Evolutionary conservation across 2,888 invertebrate genomes (phyloP).

Genomic region (Leptopilina syphax): DNA sequence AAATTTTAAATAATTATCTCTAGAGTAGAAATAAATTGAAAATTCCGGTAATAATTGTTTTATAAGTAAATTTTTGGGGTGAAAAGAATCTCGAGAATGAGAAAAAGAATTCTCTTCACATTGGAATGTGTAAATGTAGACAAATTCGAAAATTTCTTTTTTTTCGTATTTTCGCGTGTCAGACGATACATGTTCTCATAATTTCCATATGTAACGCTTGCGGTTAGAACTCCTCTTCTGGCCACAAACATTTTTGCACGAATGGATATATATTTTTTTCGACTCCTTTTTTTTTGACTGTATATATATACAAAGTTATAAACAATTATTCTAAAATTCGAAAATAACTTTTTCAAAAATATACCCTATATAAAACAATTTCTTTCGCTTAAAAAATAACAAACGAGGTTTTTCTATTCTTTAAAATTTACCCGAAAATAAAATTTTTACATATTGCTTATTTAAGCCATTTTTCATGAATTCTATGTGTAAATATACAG

Average conservation of each 20-base stretch:
- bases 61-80: no score
- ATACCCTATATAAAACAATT: no score
- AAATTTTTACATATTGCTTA: no score
- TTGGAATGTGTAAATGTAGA: conserved; percentile 36
- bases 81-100: not conserved
- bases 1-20: no score
- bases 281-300: not conserved
- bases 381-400: no score
- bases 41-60: no score
- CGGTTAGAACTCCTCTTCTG: conserved; percentile 32
- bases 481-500: no score
- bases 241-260: conserved; percentile 36
- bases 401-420: no score
- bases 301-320: not conserved
- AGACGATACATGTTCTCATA: conserved; percentile 41
- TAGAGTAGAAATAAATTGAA: no score
- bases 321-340: conserved; percentile 34
- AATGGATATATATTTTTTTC: conserved; percentile 20
- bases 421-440: not conserved
- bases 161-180: conserved; percentile 35
- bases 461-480: no score
- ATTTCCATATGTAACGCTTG: conserved; percentile 40
- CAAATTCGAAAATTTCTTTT: conserved; percentile 28
- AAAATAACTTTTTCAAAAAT: not conserved
- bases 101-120: not conserved